Evolutionary conservation across 2,113 vertebrate genomes (phyloP).

Genomic region (Jaculus jaculus): DNA sequence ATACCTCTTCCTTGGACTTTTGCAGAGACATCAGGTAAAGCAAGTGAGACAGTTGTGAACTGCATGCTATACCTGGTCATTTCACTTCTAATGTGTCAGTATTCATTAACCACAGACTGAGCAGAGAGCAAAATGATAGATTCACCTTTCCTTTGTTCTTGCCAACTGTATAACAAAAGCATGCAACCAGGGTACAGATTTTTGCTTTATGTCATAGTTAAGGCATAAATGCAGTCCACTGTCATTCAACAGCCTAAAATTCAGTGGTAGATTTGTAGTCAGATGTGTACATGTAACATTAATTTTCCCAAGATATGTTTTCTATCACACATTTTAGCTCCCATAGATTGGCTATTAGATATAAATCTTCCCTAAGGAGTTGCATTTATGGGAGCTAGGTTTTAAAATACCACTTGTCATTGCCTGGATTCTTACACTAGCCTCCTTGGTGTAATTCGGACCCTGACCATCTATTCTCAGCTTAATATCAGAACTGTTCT

Average conservation of each 20-base stretch:
- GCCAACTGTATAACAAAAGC: neutral
- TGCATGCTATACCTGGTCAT: neutral
- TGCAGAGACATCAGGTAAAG: neutral
- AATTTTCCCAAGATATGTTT: constrained; percentile 15
- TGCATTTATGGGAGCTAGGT: constrained; percentile 42
- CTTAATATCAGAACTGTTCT: neutral
- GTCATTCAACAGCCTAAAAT: neutral
- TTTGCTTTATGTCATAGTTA: neutral
- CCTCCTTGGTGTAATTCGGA: neutral
- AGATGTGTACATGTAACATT: neutral
- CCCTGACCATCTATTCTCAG: neutral
- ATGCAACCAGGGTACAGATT: neutral
- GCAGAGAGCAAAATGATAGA: neutral
- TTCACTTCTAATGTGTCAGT: neutral
- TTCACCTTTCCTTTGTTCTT: neutral
- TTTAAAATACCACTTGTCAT: constrained; percentile 26
- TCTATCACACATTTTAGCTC: constrained; percentile 4
- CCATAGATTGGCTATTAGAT: neutral
- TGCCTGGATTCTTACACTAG: constrained; percentile 13
- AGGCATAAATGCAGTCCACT: neutral
- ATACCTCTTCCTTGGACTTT: neutral
- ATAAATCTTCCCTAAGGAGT: constrained; percentile 33
- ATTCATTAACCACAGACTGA: neutral
- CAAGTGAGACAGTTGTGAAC: neutral
- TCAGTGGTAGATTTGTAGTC: neutral